Base-by-base conservation (phyloP, 1,140 invertebrate species). In the Coenobita brevimanus region DNA sequence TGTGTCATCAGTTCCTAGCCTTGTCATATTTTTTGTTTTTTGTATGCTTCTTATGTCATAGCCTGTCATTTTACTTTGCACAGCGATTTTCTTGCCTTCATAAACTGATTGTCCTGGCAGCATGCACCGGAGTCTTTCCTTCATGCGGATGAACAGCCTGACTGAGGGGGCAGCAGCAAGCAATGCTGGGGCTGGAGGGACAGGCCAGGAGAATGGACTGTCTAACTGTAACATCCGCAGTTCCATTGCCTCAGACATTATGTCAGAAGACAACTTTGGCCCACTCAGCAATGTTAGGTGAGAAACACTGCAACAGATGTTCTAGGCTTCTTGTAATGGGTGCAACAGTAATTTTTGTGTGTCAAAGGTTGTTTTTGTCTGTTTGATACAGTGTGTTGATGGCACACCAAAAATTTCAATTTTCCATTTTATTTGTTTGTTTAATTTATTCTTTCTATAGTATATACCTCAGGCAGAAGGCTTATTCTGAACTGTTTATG, bases 71-170 rank as follows among this genome's bases (percentile, higher is more conserved):
- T 50, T 50, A 50, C 46, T 50, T 33, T 21, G 46, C 33, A 17
- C 41, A 27, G 33, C 21, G 60, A 57, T 60, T 36, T 54, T 17
- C 89, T 82, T 86, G 84, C 89, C 24, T 24, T 36, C 24, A 24
- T 73, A 38, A 71, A n/a, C 38, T 67, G 50, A 78, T 75, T 57
- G 1, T 62, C 36, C 21, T 36, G 38, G 73, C 88, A 94, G 94
- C 90, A 92, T 96, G 92, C 94, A 95, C 43, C 96, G 96, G n/a
- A 97, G 97, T 0, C 97, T 97, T 92, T 96, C 96, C 1, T 97
- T 97, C 91, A 97, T 98, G 91, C 97, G 97, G 93, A 97, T 96
- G 62, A 98, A 97, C 92, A 97, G 97, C 92, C 95, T 97, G 92
- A 95, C 95, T 27, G 96, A 97, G 30, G 94, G 94, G 75, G 94